Evolutionary conservation across 2,113 vertebrate species (phyloP), one percentile per base, ranked within the genome.

Genomic region (Oryzias celebensis): DNA sequence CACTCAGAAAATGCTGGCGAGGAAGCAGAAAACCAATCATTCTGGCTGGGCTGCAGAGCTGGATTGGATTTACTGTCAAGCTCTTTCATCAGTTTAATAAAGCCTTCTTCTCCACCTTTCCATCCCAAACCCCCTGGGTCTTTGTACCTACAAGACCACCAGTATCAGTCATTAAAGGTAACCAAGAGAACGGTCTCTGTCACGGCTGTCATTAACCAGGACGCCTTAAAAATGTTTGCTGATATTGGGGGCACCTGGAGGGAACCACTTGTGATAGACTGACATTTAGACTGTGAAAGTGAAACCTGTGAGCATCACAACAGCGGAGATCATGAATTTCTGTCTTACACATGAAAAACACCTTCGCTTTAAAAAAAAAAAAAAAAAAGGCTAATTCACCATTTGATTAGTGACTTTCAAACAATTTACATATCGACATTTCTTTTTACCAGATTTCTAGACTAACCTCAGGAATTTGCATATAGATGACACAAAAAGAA

Each of bases 51-150:
- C 58, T 24, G 49, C 70, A 71, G 57, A 77, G 76, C 65, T 78
- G 80, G 65, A 86, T 80, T 84, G 82, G 76, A 90, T 89, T 90
- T 81, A 80, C 81, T 82, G 76, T 84, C 80, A 75, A 65, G 67
- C 79, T 75, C 56, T 77, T 82, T 83, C 81, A 88, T 88, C 80
- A 79, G 78, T 83, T 85, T 90, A 88, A 88, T 91, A 81, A 90
- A 89, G 85, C 87, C 68, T 57, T 45, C 58, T 47, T 52, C 58
- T 69, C 62, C 44, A 53, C 73, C 57, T 50, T 13, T 49, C 53
- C 54, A 45, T 55, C 63, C 14, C 6, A 46, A 68, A 61, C 56
- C 71, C 76, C 45, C 0, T 1, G 23, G 56, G 76, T 58, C 58
- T 62, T 59, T 73, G 65, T 72, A 64, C 64, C 45, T 72, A 67